These are phyloP conservation scores for Aleiodes alternator DNA, from an alignment of 2,888 invertebrate species.

Conservation along the genomic window DNA sequence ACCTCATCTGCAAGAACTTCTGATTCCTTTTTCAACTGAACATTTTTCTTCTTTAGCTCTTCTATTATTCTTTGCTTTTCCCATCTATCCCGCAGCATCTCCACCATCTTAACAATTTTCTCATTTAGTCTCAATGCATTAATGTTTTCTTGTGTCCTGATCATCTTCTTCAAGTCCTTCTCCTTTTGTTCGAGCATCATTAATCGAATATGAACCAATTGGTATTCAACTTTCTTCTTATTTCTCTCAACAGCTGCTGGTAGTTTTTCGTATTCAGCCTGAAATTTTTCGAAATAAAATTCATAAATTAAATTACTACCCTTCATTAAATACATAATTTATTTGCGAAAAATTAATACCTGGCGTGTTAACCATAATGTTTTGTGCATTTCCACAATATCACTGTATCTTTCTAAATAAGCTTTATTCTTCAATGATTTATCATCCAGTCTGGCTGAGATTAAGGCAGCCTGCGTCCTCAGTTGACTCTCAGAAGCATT, in stretches of 20 bases:
- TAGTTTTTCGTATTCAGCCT: conserved; percentile 41
- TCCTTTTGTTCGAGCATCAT: conserved; percentile 26
- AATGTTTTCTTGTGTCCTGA: conserved; percentile 17
- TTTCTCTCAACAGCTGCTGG: conserved; percentile 30
- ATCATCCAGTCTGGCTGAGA: conserved; percentile 29
- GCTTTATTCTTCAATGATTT: conserved; percentile 2
- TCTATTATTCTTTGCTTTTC: neutral
- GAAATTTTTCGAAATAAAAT: neutral
- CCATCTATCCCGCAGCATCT: conserved; percentile 4
- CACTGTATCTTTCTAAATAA: neutral
- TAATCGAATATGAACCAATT: conserved; percentile 11
- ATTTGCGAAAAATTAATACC: conserved; percentile 9
- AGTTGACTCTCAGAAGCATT: neutral
- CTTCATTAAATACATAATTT: neutral
- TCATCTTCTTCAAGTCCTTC: conserved; percentile 25
- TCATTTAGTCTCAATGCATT: conserved; percentile 7
- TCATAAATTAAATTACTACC: neutral
- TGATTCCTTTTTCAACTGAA: neutral
- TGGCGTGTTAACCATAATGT: conserved; percentile 26
- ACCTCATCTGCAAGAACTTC: neutral
- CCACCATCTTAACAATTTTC: neutral
- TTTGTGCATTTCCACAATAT: conserved; percentile 26
- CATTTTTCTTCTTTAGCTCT: neutral
- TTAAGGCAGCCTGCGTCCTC: neutral
- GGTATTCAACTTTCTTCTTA: conserved; percentile 5